These are phyloP conservation scores for Dilophus febrilis DNA, from an alignment of 2,888 invertebrate species.

Conservation along the genomic window DNA sequence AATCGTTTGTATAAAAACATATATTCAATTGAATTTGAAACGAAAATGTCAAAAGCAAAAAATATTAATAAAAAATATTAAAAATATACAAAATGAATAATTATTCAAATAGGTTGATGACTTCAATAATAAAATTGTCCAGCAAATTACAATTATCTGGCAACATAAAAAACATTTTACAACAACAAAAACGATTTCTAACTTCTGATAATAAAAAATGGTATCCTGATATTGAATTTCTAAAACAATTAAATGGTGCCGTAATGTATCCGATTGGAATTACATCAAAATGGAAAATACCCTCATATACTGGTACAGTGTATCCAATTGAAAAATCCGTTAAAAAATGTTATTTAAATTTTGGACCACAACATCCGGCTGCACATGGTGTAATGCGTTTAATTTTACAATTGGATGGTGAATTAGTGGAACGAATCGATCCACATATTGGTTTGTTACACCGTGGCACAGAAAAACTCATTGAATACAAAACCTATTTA, in stretches of 20 bases:
- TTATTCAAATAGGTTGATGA: too few species aligned
- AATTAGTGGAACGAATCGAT: slow-evolving; percentile 60
- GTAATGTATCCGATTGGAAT: slow-evolving; percentile 38
- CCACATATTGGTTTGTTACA: slow-evolving; percentile 79
- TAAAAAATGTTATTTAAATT: slow-evolving; percentile 55
- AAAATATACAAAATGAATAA: too few species aligned
- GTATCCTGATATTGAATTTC: slow-evolving; percentile 47
- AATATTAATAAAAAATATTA: too few species aligned
- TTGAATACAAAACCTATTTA: slow-evolving; percentile 73
- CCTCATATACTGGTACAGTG: slow-evolving; percentile 24
- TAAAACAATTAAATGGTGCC: slow-evolving; percentile 36
- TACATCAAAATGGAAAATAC: slow-evolving; percentile 18
- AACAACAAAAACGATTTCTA: too few species aligned
- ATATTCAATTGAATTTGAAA: too few species aligned
- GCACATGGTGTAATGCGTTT: slow-evolving; percentile 78
- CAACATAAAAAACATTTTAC: too few species aligned
- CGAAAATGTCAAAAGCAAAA: too few species aligned
- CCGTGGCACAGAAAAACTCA: slow-evolving; percentile 77
- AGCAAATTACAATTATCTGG: too few species aligned
- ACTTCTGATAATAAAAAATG: too few species aligned
- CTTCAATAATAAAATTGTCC: too few species aligned
- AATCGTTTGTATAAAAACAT: too few species aligned
- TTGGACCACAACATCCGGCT: slow-evolving; percentile 82
- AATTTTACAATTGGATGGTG: slow-evolving; percentile 65
- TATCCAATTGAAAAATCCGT: slow-evolving; percentile 39